Percentiles rank a stretch among this genome's conserved stretches.
phyloP scores from a whole-genome alignment of 1,140 invertebrate species.

The Branchinecta lynchi region DNA sequence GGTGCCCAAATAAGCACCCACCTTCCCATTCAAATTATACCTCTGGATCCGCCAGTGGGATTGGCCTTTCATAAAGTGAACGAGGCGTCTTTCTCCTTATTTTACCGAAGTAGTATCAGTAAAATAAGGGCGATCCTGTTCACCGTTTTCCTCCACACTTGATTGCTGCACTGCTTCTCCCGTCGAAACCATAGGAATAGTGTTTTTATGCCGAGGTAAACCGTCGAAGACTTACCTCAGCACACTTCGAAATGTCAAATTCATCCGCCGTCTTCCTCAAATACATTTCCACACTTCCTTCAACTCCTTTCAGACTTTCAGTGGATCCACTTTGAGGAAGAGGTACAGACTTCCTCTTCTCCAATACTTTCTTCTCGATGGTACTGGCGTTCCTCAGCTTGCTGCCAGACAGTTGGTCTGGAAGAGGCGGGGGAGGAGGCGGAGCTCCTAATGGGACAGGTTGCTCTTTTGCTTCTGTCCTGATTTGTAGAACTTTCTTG shows the following conservation, averaged over 20 bases:
- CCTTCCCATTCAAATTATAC: too few relatives aligned
- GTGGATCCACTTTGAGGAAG: slow-evolving; percentile 23
- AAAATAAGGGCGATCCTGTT: too few relatives aligned
- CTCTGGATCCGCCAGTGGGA: too few relatives aligned
- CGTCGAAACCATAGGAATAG: too few relatives aligned
- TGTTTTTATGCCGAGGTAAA: too few relatives aligned
- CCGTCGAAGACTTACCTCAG: slow-evolving; percentile 34
- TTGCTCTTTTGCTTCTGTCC: slow-evolving; percentile 23
- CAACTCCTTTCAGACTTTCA: slow-evolving; percentile 27
- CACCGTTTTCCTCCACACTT: too few relatives aligned
- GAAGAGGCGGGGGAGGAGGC: slow-evolving; percentile 19
- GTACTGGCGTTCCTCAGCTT: not conserved
- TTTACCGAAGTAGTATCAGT: too few relatives aligned
- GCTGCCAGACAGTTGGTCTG: not conserved
- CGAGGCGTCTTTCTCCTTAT: too few relatives aligned
- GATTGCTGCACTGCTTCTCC: too few relatives aligned
- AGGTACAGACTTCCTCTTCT: slow-evolving; percentile 19
- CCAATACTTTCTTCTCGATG: not conserved
- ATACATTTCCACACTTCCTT: slow-evolving; percentile 36
- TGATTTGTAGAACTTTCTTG: slow-evolving; percentile 37
- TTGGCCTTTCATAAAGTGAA: too few relatives aligned
- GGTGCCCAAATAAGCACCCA: too few relatives aligned
- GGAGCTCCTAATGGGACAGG: not conserved
- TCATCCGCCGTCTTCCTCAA: slow-evolving; percentile 37
- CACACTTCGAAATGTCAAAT: slow-evolving; percentile 39